phyloP scores from a whole-genome alignment of 2,797 vertebrate genomes.

The Diplodus puntazzo region DNA sequence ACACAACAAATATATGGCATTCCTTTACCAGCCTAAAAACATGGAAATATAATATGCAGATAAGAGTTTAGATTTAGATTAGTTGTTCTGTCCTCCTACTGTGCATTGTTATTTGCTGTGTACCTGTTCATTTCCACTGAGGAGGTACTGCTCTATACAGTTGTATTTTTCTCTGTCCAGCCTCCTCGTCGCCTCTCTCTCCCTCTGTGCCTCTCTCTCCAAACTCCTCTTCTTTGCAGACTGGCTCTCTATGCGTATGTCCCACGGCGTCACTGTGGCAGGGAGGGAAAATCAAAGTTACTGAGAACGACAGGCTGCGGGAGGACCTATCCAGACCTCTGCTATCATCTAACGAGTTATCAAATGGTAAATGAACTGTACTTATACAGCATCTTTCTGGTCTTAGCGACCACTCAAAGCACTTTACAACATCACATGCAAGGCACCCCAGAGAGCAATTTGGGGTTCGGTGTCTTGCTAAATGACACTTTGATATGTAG shows the following conservation, averaged over 20 bases:
- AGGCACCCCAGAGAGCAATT: too few relatives aligned
- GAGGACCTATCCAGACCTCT: not conserved
- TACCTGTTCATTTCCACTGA: constrained; percentile 81
- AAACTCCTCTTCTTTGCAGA: constrained; percentile 66
- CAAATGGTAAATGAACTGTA: not conserved
- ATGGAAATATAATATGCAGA: not conserved
- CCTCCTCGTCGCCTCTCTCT: constrained; percentile 61
- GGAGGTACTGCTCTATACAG: constrained; percentile 76
- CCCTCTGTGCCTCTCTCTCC: constrained; percentile 64
- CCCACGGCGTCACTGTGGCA: constrained; percentile 43
- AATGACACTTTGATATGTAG: too few relatives aligned
- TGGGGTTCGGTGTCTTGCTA: too few relatives aligned
- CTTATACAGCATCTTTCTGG: too few relatives aligned
- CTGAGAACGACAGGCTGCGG: not conserved
- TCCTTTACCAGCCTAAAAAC: not conserved
- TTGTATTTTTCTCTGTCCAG: constrained; percentile 75
- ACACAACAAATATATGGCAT: too few relatives aligned
- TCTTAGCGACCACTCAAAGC: too few relatives aligned
- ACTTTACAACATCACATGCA: too few relatives aligned
- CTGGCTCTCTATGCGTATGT: constrained; percentile 74
- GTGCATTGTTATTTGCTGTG: not conserved
- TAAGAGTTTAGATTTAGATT: not conserved
- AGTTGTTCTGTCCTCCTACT: not conserved
- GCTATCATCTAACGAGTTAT: not conserved
- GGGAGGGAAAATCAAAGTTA: not conserved